Evolutionary conservation across 2,113 vertebrate genomes (phyloP).

Genomic region (Salminus brasiliensis): DNA sequence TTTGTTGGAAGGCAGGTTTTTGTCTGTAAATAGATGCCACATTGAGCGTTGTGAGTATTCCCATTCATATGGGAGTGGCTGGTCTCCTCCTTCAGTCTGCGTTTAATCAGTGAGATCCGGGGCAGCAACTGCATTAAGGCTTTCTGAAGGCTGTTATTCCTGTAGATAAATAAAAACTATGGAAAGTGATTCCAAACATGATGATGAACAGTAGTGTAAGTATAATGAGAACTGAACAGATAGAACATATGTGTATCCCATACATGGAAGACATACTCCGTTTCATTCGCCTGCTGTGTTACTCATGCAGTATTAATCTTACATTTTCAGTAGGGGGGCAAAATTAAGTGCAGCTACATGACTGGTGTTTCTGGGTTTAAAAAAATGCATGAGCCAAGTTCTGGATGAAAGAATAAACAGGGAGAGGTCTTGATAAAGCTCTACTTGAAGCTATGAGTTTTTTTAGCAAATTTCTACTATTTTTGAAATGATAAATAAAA

Average conservation of each 20-base stretch:
- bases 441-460: background rate
- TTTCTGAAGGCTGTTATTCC: no score
- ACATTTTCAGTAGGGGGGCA: background rate
- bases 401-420: background rate
- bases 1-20: no score
- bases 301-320: background rate
- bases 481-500: background rate
- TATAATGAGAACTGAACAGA: background rate
- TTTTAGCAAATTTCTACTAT: background rate
- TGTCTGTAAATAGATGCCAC: no score
- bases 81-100: no score
- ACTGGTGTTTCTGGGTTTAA: background rate
- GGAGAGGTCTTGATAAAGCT: background rate
- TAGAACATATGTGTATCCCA: background rate
- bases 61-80: no score
- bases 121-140: no score
- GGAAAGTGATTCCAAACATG: no score
- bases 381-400: background rate
- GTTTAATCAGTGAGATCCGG: no score
- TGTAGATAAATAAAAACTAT: no score
- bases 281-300: background rate
- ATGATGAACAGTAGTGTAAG: no score
- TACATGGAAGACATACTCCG: background rate
- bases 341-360: background rate
- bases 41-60: no score